Evolutionary conservation across 1,140 invertebrate genomes (phyloP).

Genomic region (Drosophila athabasca): DNA sequence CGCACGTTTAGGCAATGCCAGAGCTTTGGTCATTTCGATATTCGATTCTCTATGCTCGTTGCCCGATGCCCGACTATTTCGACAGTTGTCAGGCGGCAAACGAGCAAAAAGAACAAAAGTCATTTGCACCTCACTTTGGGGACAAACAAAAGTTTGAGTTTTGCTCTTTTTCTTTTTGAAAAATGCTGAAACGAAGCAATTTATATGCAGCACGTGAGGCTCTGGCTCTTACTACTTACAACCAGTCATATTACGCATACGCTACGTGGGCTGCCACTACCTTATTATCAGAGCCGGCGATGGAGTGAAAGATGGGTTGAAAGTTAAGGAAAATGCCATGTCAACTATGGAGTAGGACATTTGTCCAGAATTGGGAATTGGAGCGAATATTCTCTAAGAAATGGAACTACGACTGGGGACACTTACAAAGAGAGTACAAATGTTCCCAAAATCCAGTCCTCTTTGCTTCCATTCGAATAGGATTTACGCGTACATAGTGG

Average conservation of each 20-base stretch:
- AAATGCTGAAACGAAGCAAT: slow-evolving; percentile 71
- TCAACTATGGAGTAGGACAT: too few relatives aligned
- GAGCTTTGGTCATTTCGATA: slow-evolving; percentile 59
- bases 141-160: slow-evolving; percentile 27
- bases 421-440: too few relatives aligned
- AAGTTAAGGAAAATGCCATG: too few relatives aligned
- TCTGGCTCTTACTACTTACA: slow-evolving; percentile 6
- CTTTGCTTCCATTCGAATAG: too few relatives aligned
- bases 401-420: too few relatives aligned
- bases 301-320: too few relatives aligned
- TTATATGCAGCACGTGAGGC: slow-evolving; percentile 73
- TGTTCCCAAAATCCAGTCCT: too few relatives aligned
- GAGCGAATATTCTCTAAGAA: too few relatives aligned
- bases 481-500: too few relatives aligned
- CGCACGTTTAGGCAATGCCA: slow-evolving; percentile 57
- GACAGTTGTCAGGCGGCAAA: slow-evolving; percentile 63
- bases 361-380: neutral
- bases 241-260: slow-evolving; percentile 50
- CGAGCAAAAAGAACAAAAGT: slow-evolving; percentile 68
- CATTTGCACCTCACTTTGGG: slow-evolving; percentile 62
- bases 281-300: slow-evolving; percentile 16
- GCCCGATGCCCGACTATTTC: slow-evolving; percentile 55
- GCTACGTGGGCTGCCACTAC: slow-evolving; percentile 38
- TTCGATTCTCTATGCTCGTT: neutral
- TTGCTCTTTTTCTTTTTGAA: slow-evolving; percentile 25